A percentile compares a stretch with the other conserved stretches of the same genome.
These are phyloP conservation scores for Plagodis pulveraria DNA, from an alignment of 2,888 invertebrate genomes.

Conservation along the genomic window DNA sequence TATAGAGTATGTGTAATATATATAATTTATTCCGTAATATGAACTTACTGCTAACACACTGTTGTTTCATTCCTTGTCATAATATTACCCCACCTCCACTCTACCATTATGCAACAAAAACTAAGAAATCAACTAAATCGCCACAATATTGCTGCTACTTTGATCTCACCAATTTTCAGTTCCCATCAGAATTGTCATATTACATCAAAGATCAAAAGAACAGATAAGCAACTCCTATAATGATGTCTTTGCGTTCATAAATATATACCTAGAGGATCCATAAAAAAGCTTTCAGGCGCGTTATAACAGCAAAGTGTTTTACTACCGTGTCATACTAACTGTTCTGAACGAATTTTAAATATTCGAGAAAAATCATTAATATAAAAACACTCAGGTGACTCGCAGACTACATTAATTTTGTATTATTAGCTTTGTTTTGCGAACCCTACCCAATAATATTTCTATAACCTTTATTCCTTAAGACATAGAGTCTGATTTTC, in stretches of 20 bases:
- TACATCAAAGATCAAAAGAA: conserved; percentile 37
- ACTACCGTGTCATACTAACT: conserved; percentile 26
- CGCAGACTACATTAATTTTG: conserved; percentile 61
- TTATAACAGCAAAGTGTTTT: conserved; percentile 29
- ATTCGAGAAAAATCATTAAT: conserved; percentile 42
- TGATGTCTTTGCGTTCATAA: conserved; percentile 24
- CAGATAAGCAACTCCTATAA: conserved; percentile 25
- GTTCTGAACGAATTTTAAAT: conserved; percentile 28
- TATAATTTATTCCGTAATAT: too few relatives aligned
- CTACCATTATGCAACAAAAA: conserved; percentile 5
- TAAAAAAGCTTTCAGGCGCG: conserved; percentile 40
- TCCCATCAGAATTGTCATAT: conserved; percentile 34
- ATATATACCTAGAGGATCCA: conserved; percentile 27
- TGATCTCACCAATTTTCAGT: conserved; percentile 32
- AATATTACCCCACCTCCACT: conserved; percentile 14
- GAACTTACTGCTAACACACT: too few relatives aligned
- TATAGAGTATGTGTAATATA: too few relatives aligned
- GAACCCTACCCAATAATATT: neutral
- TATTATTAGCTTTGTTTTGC: conserved; percentile 43
- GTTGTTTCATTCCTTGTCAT: neutral
- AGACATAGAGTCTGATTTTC: conserved; percentile 14
- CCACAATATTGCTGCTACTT: conserved; percentile 17
- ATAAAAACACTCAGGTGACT: conserved; percentile 70
- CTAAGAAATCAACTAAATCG: conserved; percentile 20
- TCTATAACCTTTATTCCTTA: conserved; percentile 12